Conservation (phyloP, 1,140 invertebrate species). For the Matsumurasca onukii region DNA sequence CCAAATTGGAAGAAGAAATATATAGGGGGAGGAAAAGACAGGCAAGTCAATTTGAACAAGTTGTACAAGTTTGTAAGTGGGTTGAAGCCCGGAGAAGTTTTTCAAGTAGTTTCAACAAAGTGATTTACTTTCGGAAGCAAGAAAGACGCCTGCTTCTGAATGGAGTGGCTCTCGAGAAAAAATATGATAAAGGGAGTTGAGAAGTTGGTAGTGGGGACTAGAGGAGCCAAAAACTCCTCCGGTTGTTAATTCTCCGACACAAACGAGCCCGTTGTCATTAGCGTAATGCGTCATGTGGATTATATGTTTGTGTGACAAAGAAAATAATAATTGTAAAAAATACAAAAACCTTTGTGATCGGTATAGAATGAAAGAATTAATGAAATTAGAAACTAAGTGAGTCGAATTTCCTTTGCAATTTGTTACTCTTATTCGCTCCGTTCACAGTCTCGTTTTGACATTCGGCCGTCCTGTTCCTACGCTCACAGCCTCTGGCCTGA, state of each 20-base stretch:
- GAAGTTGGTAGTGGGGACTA: background rate
- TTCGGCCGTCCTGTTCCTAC: no score
- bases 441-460: no score
- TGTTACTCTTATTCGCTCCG: no score
- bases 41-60: background rate
- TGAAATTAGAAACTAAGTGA: no score
- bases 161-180: background rate
- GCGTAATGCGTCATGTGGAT: background rate
- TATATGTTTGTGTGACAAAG: background rate
- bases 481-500: no score
- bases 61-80: background rate
- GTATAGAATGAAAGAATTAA: no score
- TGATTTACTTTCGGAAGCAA: background rate
- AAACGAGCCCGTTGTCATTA: background rate
- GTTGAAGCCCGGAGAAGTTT: background rate
- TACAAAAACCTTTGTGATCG: no score
- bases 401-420: no score
- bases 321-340: background rate
- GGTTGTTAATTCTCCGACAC: background rate
- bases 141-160: background rate
- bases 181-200: background rate
- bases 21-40: background rate
- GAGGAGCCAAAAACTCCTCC: background rate
- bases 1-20: background rate
- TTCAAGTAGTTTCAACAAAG: background rate